Base-by-base conservation (phyloP, 2,113 vertebrate species). In the Rhipidura dahli region DNA sequence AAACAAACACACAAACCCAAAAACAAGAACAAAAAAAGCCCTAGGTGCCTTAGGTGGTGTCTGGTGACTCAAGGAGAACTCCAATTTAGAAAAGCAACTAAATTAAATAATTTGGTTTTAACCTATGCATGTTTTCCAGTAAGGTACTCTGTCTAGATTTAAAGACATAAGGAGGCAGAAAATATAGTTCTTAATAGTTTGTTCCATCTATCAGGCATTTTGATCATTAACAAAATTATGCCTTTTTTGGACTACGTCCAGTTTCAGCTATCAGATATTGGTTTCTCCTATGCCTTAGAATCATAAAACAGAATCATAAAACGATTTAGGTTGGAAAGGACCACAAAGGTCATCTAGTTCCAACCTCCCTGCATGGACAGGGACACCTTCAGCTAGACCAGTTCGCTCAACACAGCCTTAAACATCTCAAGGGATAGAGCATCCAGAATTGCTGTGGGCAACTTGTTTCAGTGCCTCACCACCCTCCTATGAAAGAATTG, bases 321-420 rank as follows among this genome's bases (percentile, higher is more conserved):
- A 65, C 37, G 13, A 13, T 51, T 79, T 87, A 18, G 5, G 11
- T 49, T n/a, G n/a, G 35, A 70, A 87, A 5, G 24, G 5, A 51
- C 22, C 8, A 37, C 23, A 37, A 65, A 49, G 10, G 6, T 16
- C 44, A 37, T 37, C 11, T 26, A 51, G 13, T 39, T 66, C 15
- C 42, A 73, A 11, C 23, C 15, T 31, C 10, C 7, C 23, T 18
- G 28, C 0, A 0, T n/a, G 45, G 28, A 39, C 13, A n/a, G 6
- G 7, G 20, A 22, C 16, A 45, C 5, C 45, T 50, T 59, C 31
- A 27, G 28, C 33, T 60, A 53, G n/a, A 59, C 13, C 33, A 50
- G 11, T 45, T 82, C 60, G 20, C 20, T 68, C 37, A 75, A 1
- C 11, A 9, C 14, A 13, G 27, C 28, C 39, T 66, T 45, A 21